Percentiles rank a stretch among this genome's conserved stretches.
phyloP scores from a whole-genome alignment of 2,113 vertebrate species.

The Tachuris rubrigastra region DNA sequence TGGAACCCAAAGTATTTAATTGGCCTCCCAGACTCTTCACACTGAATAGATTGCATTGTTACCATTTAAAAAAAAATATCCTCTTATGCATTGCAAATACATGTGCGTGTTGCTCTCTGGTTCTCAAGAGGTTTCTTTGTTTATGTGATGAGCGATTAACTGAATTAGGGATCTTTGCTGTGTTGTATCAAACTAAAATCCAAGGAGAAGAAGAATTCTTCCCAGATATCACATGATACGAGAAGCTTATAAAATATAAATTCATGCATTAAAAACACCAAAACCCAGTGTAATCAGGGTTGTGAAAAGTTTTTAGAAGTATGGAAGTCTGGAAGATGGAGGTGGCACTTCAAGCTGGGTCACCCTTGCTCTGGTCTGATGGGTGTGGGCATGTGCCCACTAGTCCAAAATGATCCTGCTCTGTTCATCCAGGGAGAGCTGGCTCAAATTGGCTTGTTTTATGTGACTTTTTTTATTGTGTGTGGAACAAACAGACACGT shows the following conservation, averaged over 20 bases:
- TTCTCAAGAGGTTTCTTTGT: slow-evolving; percentile 78
- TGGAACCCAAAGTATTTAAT: slow-evolving; percentile 77
- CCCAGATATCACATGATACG: neutral
- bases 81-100: slow-evolving; percentile 68
- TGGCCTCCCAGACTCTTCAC: slow-evolving; percentile 70
- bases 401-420: neutral
- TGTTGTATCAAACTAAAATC: slow-evolving; percentile 32
- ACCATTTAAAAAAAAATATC: slow-evolving; percentile 35
- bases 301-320: neutral
- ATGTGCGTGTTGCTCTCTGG: slow-evolving; percentile 61
- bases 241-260: neutral
- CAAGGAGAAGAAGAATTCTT: neutral
- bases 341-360: neutral
- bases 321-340: fast-evolving
- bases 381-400: fast-evolving
- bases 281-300: fast-evolving
- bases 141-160: slow-evolving; percentile 75
- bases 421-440: neutral
- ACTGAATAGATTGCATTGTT: slow-evolving; percentile 79
- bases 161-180: slow-evolving; percentile 59
- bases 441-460: neutral
- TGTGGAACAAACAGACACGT: neutral
- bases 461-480: fast-evolving
- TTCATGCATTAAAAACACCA: fast-evolving
- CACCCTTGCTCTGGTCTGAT: fast-evolving